These are phyloP conservation scores for Hippocampus kuda DNA, from an alignment of 2,797 vertebrate species.

Conservation along the genomic window DNA sequence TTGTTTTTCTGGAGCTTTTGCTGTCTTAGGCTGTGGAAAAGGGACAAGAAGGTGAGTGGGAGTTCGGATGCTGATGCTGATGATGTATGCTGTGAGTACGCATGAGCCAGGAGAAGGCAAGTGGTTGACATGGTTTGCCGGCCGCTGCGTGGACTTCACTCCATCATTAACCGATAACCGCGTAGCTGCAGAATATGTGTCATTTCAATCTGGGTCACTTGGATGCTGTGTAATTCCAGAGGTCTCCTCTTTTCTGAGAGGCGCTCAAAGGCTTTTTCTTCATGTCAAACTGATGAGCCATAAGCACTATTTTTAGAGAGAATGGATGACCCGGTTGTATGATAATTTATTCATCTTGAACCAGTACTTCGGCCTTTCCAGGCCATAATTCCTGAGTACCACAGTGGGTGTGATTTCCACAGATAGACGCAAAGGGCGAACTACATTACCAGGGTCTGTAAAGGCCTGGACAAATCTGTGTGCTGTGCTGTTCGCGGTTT, in stretches of 20 bases:
- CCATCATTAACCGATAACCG: background rate
- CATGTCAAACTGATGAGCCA: conserved; percentile 54
- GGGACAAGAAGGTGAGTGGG: conserved; percentile 69
- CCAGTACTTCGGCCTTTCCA: conserved; percentile 7
- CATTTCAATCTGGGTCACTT: conserved; percentile 31
- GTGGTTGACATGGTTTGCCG: conserved; percentile 17
- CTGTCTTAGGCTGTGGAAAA: conserved; percentile 71
- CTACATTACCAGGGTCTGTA: conserved; percentile 19
- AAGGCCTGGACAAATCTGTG: conserved; percentile 17
- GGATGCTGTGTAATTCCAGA: conserved; percentile 17
- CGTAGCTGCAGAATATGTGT: conserved; percentile 6
- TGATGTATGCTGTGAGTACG: conserved; percentile 4
- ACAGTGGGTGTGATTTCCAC: conserved; percentile 10
- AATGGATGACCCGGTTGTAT: conserved; percentile 27
- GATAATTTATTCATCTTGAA: conserved; percentile 13
- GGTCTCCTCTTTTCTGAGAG: conserved; percentile 6
- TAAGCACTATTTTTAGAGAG: conserved; percentile 42
- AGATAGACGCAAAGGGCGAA: conserved; percentile 22
- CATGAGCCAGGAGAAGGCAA: conserved; percentile 21
- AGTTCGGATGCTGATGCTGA: conserved; percentile 4
- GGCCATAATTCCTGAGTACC: background rate
- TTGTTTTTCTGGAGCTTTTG: conserved; percentile 72
- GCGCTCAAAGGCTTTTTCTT: conserved; percentile 17
- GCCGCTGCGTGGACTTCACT: conserved; percentile 7
- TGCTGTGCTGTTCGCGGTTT: conserved; percentile 44